These are phyloP conservation scores for Prunella himalayana DNA, from an alignment of 2,113 vertebrate genomes.

Conservation along the genomic window DNA sequence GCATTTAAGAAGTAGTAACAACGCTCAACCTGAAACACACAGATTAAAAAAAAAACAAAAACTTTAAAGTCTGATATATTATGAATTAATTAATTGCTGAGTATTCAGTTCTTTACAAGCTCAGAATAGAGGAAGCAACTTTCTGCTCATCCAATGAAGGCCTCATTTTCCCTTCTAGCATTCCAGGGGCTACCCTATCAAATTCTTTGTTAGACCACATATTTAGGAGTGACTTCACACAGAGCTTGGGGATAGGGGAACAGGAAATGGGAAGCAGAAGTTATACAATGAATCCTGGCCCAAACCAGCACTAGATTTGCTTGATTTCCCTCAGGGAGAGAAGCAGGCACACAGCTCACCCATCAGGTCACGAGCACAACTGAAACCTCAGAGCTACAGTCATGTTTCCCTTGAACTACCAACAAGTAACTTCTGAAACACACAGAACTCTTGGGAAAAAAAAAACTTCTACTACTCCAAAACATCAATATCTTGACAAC, in stretches of 20 bases:
- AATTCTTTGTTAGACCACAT: background rate
- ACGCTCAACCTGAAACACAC: slow-evolving; percentile 82
- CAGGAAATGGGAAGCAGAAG: background rate
- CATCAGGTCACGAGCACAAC: background rate
- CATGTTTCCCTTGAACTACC: background rate
- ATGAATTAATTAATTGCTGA: background rate
- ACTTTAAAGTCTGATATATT: accelerated
- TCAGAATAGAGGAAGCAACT: background rate
- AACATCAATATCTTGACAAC: background rate
- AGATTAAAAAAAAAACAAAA: background rate
- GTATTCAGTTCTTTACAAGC: background rate
- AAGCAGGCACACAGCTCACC: background rate
- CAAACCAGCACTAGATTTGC: background rate
- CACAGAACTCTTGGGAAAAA: accelerated
- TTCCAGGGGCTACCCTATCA: background rate
- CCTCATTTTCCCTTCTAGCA: background rate
- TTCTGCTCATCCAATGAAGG: background rate
- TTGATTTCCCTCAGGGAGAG: background rate
- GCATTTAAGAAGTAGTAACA: slow-evolving; percentile 93
- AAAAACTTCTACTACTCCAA: background rate
- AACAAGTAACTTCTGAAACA: background rate
- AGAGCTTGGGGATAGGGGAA: background rate
- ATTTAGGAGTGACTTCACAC: background rate
- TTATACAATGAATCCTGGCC: background rate
- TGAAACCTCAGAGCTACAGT: background rate